These are phyloP conservation scores for Eueides isabella DNA, from an alignment of 1,140 invertebrate genomes.

Conservation along the genomic window DNA sequence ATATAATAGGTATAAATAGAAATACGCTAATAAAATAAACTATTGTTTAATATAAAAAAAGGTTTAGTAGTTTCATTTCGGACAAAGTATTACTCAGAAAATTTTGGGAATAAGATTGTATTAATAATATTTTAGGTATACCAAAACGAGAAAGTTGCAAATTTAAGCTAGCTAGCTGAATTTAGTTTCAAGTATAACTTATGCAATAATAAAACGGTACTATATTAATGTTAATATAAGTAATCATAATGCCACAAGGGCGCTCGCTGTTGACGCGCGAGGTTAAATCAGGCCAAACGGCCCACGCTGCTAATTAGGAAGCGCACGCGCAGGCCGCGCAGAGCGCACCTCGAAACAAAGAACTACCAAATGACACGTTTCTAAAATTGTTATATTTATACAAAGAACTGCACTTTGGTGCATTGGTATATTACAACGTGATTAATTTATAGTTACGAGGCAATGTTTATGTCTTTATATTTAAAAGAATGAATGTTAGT, in stretches of 20 bases:
- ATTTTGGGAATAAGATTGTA: no score
- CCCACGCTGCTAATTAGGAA: slow-evolving; percentile 75
- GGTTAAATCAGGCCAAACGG: slow-evolving; percentile 65
- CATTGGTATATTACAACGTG: not conserved
- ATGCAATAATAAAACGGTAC: not conserved
- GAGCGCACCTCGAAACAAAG: slow-evolving; percentile 59
- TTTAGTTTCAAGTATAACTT: not conserved
- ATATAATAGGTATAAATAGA: not conserved
- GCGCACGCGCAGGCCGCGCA: slow-evolving; percentile 62
- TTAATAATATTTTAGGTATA: no score
- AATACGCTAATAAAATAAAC: not conserved
- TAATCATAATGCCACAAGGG: slow-evolving; percentile 14
- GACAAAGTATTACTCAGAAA: no score
- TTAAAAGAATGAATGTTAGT: not conserved
- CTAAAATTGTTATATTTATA: not conserved
- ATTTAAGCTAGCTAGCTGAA: not conserved
- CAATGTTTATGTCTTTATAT: not conserved
- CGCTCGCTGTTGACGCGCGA: slow-evolving; percentile 51
- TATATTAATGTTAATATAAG: not conserved
- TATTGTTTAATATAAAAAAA: no score
- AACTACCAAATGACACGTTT: slow-evolving; percentile 28
- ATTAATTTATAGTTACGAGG: not conserved
- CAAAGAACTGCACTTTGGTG: slow-evolving; percentile 14
- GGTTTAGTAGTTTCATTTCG: no score
- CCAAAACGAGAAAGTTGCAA: not conserved